Evolutionary conservation across 1,140 invertebrate genomes (phyloP), one percentile per base, ranked within the genome.

Genomic region (Saxidomus purpurata): DNA sequence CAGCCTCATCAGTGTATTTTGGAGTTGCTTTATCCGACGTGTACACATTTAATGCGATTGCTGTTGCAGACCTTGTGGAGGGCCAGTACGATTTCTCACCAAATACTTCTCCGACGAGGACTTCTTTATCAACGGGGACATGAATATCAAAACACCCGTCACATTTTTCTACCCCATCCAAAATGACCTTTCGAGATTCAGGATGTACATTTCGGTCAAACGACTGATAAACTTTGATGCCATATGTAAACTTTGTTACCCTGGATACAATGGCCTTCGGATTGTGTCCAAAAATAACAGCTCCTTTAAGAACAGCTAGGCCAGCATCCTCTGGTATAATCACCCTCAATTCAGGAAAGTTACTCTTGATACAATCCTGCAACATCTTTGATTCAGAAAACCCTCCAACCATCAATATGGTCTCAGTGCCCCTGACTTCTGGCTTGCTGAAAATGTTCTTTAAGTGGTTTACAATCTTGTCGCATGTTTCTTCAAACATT

Each of bases 201-300:
- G 89, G 87, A 55, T 91, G 86, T 31, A 69, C 49, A 67, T 34
- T 55, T 22, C 38, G 22, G 0, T 85, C 47, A 55, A 91, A 93
- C 13, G 63, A 28, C 9, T 31, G 22, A 9, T 59, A 76, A 17
- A 88, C 86, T 9, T 67, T 71, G 22, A 92, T 69, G 0, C 91
- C 91, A 47, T 93, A 93, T 8, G 92, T 93, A 67, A 74, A 87
- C 52, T 90, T 89, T 52, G 82, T 76, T 17, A 91, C 83, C 69
- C 92, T 81, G 0, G 90, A 67, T 28, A 76, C 38, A n/a, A 93
- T 92, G 0, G 89, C 85, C 9, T 52, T 47, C 0, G 92, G 91
- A 9, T 92, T 86, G 34, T 93, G 92, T 0, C 91, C 92, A 71
- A 90, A 93, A 61, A 93, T 76, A 3, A 92, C 92, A 13, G 92